Evolutionary conservation across 37 sponge, comb jelly and placozoan genomes (phyloP), one percentile per base, ranked within the genome.

Genomic region (Dysidea cf. avara): DNA sequence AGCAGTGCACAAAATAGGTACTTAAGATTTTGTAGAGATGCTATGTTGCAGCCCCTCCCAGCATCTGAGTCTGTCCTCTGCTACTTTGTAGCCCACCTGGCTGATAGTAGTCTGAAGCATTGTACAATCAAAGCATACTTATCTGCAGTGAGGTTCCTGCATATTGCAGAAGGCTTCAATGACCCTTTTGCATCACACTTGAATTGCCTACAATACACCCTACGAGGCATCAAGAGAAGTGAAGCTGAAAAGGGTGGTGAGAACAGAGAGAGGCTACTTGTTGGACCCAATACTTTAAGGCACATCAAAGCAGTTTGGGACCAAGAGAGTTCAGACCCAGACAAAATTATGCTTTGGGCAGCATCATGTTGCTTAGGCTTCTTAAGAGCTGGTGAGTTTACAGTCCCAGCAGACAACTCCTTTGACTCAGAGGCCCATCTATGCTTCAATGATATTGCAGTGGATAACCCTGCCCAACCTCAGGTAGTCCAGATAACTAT

Each of bases 321-420:
- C 66, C n/a, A 78, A 64, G 28, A 32, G 40, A n/a, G 20, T 52
- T 31, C 40, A 21, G 46, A 21, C 39, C 46, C 22, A 16, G 67
- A 78, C 35, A 36, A 36, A 9, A 61, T n/a, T 9, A 78, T 66
- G 68, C 29, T 78, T n/a, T 67, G 78, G 78, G 69, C 69, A 30
- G 59, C 68, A 7, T n/a, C n/a, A n/a, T 66, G 57, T 17, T 78
- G 78, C 32, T 17, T 67, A 7, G 59, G 43, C 31, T 78, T 78
- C 56, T 68, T 68, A 52, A n/a, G n/a, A n/a, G n/a, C n/a, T n/a
- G n/a, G n/a, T n/a, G n/a, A n/a, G n/a, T n/a, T n/a, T n/a, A n/a
- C 65, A 18, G 54, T 64, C 1, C 76, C 64, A 7, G 50, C 55
- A 22, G 76, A 63, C 6, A 3, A 11, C 4, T 32, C 32, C 7